These are phyloP conservation scores for Nerophis ophidion DNA, from an alignment of 2,113 vertebrate genomes.

Conservation along the genomic window DNA sequence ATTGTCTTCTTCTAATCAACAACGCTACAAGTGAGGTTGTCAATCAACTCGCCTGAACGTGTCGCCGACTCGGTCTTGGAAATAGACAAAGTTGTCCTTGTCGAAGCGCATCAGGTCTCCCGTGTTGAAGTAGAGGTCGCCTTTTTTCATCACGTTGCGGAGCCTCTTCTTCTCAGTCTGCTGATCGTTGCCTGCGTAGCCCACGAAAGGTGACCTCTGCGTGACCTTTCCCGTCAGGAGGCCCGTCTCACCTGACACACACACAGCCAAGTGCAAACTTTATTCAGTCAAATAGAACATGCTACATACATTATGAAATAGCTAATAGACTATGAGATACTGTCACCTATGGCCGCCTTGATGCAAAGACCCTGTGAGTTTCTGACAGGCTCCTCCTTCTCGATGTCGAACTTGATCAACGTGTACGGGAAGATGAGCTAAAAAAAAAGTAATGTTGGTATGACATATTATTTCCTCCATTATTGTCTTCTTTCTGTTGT, in stretches of 20 bases:
- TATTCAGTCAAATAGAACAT: too few species aligned
- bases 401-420: constrained; percentile 78
- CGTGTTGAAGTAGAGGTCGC: constrained; percentile 78
- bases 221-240: constrained; percentile 81
- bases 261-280: not conserved
- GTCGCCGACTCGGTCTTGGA: constrained; percentile 87
- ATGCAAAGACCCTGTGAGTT: constrained; percentile 76
- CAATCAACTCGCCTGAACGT: constrained; percentile 79
- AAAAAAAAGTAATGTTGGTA: not conserved
- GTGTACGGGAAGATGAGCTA: constrained; percentile 73
- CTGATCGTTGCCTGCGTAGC: constrained; percentile 76
- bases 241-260: constrained; percentile 77
- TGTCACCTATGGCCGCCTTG: constrained; percentile 60
- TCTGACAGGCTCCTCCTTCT: constrained; percentile 74
- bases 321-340: too few species aligned
- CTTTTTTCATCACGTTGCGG: constrained; percentile 78
- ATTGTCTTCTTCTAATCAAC: too few species aligned
- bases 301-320: too few species aligned
- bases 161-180: constrained; percentile 86
- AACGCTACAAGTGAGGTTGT: too few species aligned
- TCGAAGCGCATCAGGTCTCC: constrained; percentile 83
- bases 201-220: constrained; percentile 72
- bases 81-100: constrained; percentile 80
- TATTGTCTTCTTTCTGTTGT: too few species aligned
- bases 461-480: not conserved